phyloP scores from a whole-genome alignment of 2,797 vertebrate genomes.

The Pseudochirops cupreus region DNA sequence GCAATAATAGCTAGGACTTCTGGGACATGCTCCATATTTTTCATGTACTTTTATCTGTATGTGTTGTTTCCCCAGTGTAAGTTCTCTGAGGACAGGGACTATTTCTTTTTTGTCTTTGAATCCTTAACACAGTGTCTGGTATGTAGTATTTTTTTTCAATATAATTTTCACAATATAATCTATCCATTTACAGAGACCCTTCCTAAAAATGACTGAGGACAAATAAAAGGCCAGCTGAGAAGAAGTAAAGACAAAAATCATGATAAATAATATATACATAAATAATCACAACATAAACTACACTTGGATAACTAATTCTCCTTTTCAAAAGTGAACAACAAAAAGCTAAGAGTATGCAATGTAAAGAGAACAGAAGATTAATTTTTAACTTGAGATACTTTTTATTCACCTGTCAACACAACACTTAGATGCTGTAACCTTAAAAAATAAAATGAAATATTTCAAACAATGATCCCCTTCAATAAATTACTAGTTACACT shows the following conservation, averaged over 20 bases:
- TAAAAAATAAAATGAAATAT: background rate
- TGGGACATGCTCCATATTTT: background rate
- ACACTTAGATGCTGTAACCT: conserved; percentile 15
- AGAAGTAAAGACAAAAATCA: conserved; percentile 33
- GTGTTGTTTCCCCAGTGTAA: background rate
- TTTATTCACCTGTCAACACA: conserved; percentile 11
- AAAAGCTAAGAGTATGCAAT: background rate
- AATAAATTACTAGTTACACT: conserved; percentile 61
- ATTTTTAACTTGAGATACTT: conserved; percentile 32
- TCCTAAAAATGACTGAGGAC: background rate
- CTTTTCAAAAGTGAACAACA: background rate
- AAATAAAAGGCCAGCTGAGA: conserved; percentile 46
- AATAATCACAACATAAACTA: conserved; percentile 40
- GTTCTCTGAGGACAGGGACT: background rate
- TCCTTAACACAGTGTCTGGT: background rate
- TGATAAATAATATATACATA: background rate
- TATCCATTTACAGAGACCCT: background rate
- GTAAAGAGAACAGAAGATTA: conserved; percentile 1
- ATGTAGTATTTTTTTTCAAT: background rate
- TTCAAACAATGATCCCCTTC: conserved; percentile 42
- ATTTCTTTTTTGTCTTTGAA: background rate
- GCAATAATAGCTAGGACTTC: background rate
- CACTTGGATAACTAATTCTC: background rate
- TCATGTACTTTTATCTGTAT: background rate
- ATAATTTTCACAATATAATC: background rate